Base-by-base conservation (phyloP, 2,797 vertebrate genomes). In the Columba guinea region DNA sequence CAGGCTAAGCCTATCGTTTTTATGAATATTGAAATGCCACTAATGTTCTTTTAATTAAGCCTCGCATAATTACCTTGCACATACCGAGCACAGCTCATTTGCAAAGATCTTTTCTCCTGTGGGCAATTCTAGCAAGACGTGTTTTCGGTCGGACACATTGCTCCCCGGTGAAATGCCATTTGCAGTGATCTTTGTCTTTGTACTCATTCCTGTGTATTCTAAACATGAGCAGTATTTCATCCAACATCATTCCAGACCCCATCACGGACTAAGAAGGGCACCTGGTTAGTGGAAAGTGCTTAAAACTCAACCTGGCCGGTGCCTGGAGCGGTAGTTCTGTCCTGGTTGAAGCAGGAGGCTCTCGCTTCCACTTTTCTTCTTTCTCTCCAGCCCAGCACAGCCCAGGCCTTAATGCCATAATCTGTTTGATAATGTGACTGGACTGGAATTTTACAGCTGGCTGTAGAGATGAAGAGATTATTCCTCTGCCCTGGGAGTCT, bases 41-140 rank as follows among this genome's bases (percentile, higher is more conserved):
- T 94, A 70, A 92, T 77, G 76, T 82, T 73, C 89, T 89, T 83
- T 93, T 95, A 96, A 96, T 95, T 95, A 96, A 94, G 94, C 73
- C 91, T 90, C 12, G 1, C 77, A n/a, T 96, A 92, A 96, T 97
- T 96, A 95, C 94, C 93, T 94, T 62, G 79, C 74, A 21, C 87
- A 68, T 71, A 71, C 94, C 23, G 5, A 84, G 91, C 87, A 80
- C 3, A 83, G 79, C 94, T 96, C 95, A 64, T 95, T 92, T 79
- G 79, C 82, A 70, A 63, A 69, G 90, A 60, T 79, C 76, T 75
- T 73, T 67, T 55, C 95, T 97, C 94, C 74, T 37, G 77, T 79
- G 94, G 80, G 90, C 91, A 55, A 73, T 96, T 89, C 46, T 10
- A 91, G 80, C 71, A 11, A 70, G 82, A 21, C 58, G 4, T 18